Evolutionary conservation across 2,888 invertebrate genomes (phyloP), one percentile per base, ranked within the genome.

Genomic region (Pseudoips prasinana): DNA sequence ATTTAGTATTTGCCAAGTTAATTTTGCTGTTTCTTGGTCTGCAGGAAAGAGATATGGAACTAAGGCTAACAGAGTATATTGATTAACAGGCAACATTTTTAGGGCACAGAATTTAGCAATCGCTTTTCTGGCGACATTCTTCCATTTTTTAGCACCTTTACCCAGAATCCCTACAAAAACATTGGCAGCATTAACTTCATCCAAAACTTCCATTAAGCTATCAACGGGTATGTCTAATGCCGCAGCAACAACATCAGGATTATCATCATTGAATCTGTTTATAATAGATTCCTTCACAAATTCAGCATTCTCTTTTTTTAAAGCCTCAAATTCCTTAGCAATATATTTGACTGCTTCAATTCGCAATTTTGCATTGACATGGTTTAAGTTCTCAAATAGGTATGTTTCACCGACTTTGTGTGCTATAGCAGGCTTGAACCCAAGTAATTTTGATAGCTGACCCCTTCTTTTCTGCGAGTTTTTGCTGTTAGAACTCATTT

Each of bases 331-430:
- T 44, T 91, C 89, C 39, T 90, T 84, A 0, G 91, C 75, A 6
- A 96, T 77, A 45, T 91, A 91, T 48, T 91, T 86, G 0, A 96
- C 83, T 0, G 95, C 95, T 57, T 91, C 84, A 1, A 91, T 77
- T 46, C 97, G 90, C 31, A 94, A 85, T 26, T 90, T 77, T 0
- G 92, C 73, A 56, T 91, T 92, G 0, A 92, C 84, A 71, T 97
- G 95, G 57, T 95, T 94, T 0, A 96, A 74, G 48, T 93, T 92
- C 63, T 94, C 91, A 55, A 93, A 92, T 0, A 94, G 81, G 31
- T 90, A 86, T 20, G 81, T 85, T 0, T 84, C 84, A 27, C 87
- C 87, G 7, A 90, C 73, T 64, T 85, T 84, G 40, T 90, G 90
- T 0, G 86, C 79, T 0, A 90, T 83, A 23, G 90, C 90, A 0